Base-by-base conservation (phyloP, 2,888 invertebrate genomes). In the Apodemia hepburni region DNA sequence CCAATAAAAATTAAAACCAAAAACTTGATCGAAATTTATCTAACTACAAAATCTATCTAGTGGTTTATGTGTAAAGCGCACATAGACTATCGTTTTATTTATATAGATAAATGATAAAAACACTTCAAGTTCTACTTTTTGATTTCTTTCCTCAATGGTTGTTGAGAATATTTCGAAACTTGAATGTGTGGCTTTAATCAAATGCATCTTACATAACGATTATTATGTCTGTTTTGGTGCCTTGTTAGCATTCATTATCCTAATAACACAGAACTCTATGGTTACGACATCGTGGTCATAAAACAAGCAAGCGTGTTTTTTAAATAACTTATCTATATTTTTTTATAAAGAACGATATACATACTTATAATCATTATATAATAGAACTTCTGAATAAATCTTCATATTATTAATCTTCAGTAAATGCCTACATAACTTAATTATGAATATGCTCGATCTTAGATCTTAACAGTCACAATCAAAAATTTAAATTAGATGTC, bases 111-210 rank as follows among this genome's bases (percentile, higher is more conserved):
- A 29, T 29, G 5, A 29, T 29, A 29, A 6, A 7, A 3, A 7
- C 29, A 29, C 33, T 33, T 33, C 33, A 33, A 49, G 17, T 7
- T 49, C 49, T 49, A 49, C 45, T 33, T 33, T 18, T 9, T 7
- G 9, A 49, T n/a, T 18, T 8, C 15, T 49, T 49, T 64, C 27
- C 64, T 61, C 62, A 60, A 65, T 63, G 59, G 63, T 70, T 75
- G 76, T 75, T 74, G 73, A 59, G 35, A 62, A 62, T 58, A 47
- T 54, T 60, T 54, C 59, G 70, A 71, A 73, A 71, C 73, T 69
- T 72, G 42, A 47, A 64, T 63, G 61, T 75, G 75, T 22, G 17
- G 51, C 22, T 22, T 51, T 51, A 18, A 51, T 51, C 17, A 11
- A 22, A 22, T 9, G 18, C 9, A 18, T 51, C 51, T 51, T 51